These are phyloP conservation scores for Venusia cambrica DNA, from an alignment of 2,888 invertebrate species.

Conservation along the genomic window DNA sequence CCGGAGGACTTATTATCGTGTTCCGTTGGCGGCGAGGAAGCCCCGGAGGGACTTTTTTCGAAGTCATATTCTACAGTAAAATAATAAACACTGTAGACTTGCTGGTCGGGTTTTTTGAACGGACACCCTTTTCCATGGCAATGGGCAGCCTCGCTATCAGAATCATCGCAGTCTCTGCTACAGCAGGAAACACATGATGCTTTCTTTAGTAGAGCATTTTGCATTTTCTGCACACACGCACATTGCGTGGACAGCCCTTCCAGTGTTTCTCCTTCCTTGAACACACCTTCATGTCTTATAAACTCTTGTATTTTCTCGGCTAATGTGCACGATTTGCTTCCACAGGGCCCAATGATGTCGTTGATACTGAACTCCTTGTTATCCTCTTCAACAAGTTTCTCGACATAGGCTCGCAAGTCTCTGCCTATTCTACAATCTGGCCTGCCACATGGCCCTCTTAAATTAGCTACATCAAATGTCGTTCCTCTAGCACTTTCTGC, in stretches of 20 bases:
- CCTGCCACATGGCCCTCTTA: conserved; percentile 69
- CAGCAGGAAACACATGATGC: conserved; percentile 49
- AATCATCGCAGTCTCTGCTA: conserved; percentile 51
- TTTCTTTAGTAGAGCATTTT: conserved; percentile 45
- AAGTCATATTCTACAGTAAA: conserved; percentile 65
- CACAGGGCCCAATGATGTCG: conserved; percentile 67
- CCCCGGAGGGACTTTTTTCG: conserved; percentile 32
- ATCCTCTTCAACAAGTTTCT: conserved; percentile 65
- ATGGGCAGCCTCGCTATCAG: conserved; percentile 38
- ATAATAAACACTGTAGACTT: conserved; percentile 62
- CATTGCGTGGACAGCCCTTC: conserved; percentile 69
- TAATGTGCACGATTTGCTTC: conserved; percentile 63
- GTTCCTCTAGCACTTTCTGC: conserved; percentile 31
- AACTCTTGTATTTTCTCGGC: conserved; percentile 64
- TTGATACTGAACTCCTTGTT: conserved; percentile 53
- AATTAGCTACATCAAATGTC: conserved; percentile 64
- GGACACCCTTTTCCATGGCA: conserved; percentile 58
- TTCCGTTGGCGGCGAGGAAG: conserved; percentile 29
- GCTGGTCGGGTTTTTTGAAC: conserved; percentile 33
- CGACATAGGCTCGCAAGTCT: conserved; percentile 63
- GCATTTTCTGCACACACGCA: conserved; percentile 61
- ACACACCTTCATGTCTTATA: conserved; percentile 59
- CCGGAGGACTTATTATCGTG: conserved; percentile 30
- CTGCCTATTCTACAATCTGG: conserved; percentile 69
- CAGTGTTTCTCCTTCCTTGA: conserved; percentile 41